phyloP scores from a whole-genome alignment of 1,140 invertebrate genomes.

The Meloidogyne chitwoodi region DNA sequence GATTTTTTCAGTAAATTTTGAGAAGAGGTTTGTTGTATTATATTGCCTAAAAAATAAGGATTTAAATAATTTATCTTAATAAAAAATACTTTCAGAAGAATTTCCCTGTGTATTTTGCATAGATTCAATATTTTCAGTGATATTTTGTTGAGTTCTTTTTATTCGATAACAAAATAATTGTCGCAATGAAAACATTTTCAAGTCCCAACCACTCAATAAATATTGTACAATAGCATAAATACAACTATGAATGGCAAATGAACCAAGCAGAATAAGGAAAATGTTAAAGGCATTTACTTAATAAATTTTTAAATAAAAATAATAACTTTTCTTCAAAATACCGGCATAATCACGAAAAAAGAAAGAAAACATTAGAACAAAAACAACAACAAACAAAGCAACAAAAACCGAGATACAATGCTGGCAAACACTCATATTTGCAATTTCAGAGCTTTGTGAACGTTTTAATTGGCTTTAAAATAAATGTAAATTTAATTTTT shows the following conservation, averaged over 20 bases:
- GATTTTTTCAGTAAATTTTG: background rate
- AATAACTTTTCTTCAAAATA: constrained; percentile 7
- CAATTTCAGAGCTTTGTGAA: background rate
- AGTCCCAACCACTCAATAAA: constrained; percentile 23
- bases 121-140: too few relatives aligned
- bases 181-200: background rate
- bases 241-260: constrained; percentile 37
- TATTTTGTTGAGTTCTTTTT: background rate
- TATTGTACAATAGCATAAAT: constrained; percentile 34
- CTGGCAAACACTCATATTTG: constrained; percentile 19
- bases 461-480: background rate
- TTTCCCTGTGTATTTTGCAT: background rate
- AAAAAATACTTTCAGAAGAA: background rate
- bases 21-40: background rate
- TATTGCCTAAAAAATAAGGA: background rate
- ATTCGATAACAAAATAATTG: constrained; percentile 5
- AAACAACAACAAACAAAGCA: constrained; percentile 41
- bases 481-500: background rate
- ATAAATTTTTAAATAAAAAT: constrained; percentile 32
- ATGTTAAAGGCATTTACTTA: constrained; percentile 51
- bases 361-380: constrained; percentile 46
- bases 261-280: constrained; percentile 45
- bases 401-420: constrained; percentile 32
- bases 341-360: constrained; percentile 51
- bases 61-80: background rate